Conservation (phyloP, 1,140 invertebrate genomes). For the Eulimnadia texana region DNA sequence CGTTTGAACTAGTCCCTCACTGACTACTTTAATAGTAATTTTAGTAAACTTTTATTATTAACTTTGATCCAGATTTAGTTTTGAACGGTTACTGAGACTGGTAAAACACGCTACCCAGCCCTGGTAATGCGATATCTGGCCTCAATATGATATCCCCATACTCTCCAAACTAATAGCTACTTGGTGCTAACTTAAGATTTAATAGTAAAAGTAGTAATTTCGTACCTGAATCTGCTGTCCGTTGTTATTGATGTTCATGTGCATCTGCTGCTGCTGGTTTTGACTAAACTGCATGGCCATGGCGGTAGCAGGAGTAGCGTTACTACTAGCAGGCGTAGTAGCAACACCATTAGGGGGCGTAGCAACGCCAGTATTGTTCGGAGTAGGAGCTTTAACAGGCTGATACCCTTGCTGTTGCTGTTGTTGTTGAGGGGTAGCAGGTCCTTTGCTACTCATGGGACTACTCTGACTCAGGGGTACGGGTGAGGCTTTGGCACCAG, state of each 20-base stretch:
- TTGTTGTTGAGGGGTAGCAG: not conserved
- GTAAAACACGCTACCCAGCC: not conserved
- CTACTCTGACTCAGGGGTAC: conserved; percentile 6
- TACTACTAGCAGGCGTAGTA: not conserved
- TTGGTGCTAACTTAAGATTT: not conserved
- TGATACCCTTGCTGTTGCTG: conserved; percentile 3
- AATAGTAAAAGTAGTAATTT: no score
- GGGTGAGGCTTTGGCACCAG: conserved; percentile 9
- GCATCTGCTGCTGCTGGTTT: conserved; percentile 13
- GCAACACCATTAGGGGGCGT: not conserved
- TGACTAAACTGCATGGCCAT: conserved; percentile 2
- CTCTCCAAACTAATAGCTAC: no score
- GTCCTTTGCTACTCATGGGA: conserved; percentile 1
- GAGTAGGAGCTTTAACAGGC: conserved; percentile 1
- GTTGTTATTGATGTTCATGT: conserved; percentile 6
- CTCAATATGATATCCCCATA: not conserved
- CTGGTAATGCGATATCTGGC: not conserved
- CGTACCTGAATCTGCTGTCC: conserved; percentile 13
- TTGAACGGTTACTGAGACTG: no score
- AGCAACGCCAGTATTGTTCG: not conserved
- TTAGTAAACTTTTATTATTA: no score
- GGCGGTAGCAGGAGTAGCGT: not conserved
- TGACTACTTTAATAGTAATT: no score
- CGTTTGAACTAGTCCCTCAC: no score
- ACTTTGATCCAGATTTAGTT: no score